Evolutionary conservation across 2,888 invertebrate species (phyloP), one percentile per base, ranked within the genome.

Genomic region (Cosmorhoe ocellata): DNA sequence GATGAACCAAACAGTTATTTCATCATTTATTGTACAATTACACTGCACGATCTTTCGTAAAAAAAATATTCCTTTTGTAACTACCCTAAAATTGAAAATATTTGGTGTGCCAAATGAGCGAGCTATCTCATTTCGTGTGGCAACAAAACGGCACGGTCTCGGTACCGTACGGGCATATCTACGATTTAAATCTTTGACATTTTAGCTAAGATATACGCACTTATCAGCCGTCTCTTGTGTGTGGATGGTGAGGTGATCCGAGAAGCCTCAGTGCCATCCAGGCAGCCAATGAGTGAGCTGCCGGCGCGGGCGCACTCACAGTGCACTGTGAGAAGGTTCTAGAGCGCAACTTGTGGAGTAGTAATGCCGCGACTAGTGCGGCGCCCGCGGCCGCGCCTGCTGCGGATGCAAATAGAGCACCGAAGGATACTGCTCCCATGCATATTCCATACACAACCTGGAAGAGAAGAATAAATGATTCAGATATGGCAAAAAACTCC

Each of bases 391-490:
- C 96, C 0, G 96, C 96, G 7, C 96, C 93, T 0, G 97, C 96
- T 0, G 97, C 96, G 9, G 97, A 92, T 42, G 97, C 95, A 82
- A 97, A 97, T 10, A 97, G 91, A 3, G 96, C 94, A 64, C 97
- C 97, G 78, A 97, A 97, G 18, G 96, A 96, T 0, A 96, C 94
- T 14, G 97, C 95, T 0, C 97, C 97, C 91, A 97, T 93, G 70
- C 97, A 97, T 42, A 97, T 96, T 24, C 97, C 97, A 77, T 97
- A 97, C 5, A 97, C 96, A 0, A 96, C 96, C 89, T 89, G 64
- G 1, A 60, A 65, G 3, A 24, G 7, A 24, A 7, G 6, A n/a
- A 28, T 1, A 28, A n/a, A 28, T 18, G 4, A 2, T 2, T 18
- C 18, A 18, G n/a, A n/a, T n/a, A n/a, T n/a, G n/a, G n/a, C n/a